Evolutionary conservation across 1,140 invertebrate genomes (phyloP).

Genomic region (Ylistrum balloti): DNA sequence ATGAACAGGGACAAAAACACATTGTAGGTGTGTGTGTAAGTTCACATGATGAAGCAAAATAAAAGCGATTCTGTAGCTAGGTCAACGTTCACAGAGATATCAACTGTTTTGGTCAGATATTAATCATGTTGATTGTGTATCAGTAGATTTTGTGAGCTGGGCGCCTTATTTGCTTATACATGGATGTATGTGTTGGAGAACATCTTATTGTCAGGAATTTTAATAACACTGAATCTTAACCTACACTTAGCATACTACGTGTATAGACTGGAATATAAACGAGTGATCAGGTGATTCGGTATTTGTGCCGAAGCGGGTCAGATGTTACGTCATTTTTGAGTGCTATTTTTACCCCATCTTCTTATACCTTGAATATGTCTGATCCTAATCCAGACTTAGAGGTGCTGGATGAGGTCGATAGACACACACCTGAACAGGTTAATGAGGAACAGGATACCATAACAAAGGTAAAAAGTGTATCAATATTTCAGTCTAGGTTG

Average conservation of each 20-base stretch:
- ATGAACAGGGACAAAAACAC: background rate
- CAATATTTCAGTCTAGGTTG: background rate
- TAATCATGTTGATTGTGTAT: background rate
- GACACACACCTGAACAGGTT: background rate
- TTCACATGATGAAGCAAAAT: conserved; percentile 19
- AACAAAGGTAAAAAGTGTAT: background rate
- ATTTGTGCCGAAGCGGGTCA: background rate
- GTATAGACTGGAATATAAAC: background rate
- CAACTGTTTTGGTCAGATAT: background rate
- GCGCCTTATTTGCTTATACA: background rate
- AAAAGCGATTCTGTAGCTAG: background rate
- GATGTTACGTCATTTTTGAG: background rate
- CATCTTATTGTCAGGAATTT: background rate
- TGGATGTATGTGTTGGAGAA: background rate
- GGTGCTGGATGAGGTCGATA: background rate
- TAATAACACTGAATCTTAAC: conserved; percentile 21
- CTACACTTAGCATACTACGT: background rate
- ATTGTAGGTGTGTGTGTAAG: background rate
- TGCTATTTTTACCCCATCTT: background rate
- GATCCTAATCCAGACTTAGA: conserved; percentile 26
- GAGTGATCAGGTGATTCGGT: background rate
- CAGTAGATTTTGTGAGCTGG: background rate
- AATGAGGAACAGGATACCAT: background rate
- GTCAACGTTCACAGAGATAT: background rate
- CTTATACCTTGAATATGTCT: background rate